These are phyloP conservation scores for Sarcophilus harrisii DNA, from an alignment of 2,797 vertebrate species.

Conservation along the genomic window DNA sequence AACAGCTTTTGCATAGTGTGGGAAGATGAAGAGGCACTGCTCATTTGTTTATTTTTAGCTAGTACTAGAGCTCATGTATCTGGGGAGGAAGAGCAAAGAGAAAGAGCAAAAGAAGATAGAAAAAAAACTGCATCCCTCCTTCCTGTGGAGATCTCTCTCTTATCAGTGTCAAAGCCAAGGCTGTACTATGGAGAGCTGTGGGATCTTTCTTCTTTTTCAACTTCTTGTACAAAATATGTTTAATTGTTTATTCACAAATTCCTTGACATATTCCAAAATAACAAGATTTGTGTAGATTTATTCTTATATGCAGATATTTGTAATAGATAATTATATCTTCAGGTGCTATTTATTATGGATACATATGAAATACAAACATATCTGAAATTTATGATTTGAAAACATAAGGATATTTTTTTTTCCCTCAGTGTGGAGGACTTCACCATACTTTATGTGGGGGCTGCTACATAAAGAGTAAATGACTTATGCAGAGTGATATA, in stretches of 20 bases:
- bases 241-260: not conserved
- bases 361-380: not conserved
- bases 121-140: not conserved
- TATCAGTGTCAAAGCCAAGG: not conserved
- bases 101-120: not conserved
- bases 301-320: not conserved
- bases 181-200: not conserved
- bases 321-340: conserved; percentile 15
- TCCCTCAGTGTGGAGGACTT: not conserved
- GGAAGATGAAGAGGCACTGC: conserved; percentile 2
- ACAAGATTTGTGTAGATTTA: conserved; percentile 6
- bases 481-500: not conserved
- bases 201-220: not conserved
- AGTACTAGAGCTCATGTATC: not conserved
- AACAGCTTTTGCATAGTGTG: not conserved
- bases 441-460: not conserved
- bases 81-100: not conserved
- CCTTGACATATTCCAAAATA: conserved; percentile 26
- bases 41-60: conserved; percentile 12
- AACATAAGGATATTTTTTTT: not conserved
- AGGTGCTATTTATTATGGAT: not conserved
- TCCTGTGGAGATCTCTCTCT: not conserved
- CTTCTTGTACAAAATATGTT: not conserved
- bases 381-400: not conserved
- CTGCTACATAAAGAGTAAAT: not conserved